Conservation (phyloP, 2,888 invertebrate genomes). For the Pristionchus entomophagus region DNA sequence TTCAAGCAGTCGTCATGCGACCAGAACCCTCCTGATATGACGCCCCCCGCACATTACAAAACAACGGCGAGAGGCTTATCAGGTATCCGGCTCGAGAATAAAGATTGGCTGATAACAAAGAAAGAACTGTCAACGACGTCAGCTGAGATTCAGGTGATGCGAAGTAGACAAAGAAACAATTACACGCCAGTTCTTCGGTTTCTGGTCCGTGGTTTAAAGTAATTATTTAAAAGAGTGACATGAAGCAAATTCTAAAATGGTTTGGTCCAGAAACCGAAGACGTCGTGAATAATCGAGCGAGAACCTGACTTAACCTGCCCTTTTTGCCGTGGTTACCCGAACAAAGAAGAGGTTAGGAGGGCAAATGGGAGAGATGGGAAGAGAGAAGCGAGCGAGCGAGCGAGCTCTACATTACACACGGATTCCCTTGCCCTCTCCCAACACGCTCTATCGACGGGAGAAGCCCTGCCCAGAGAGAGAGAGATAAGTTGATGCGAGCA, state of each 20-base stretch:
- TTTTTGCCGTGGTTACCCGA: background rate
- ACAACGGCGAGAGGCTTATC: slow-evolving; percentile 8
- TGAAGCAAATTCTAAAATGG: too few species aligned
- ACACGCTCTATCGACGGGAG: slow-evolving; percentile 26
- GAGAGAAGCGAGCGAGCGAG: background rate
- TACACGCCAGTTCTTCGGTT: too few species aligned
- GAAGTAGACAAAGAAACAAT: slow-evolving; percentile 1
- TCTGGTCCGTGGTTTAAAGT: background rate
- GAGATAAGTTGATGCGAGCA: slow-evolving; percentile 5
- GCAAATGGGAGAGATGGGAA: background rate
- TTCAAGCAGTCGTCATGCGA: slow-evolving; percentile 1
- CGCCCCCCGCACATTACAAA: slow-evolving; percentile 36
- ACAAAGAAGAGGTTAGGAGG: slow-evolving; percentile 9
- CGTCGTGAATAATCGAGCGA: too few species aligned
- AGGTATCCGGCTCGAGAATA: background rate
- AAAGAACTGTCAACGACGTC: background rate
- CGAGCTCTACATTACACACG: slow-evolving; percentile 36
- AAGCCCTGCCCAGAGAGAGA: slow-evolving; percentile 1
- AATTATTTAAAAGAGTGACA: too few species aligned
- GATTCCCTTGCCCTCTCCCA: slow-evolving; percentile 6
- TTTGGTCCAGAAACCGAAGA: too few species aligned
- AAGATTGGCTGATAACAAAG: background rate
- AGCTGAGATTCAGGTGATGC: background rate
- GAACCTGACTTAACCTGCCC: too few species aligned
- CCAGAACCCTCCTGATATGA: slow-evolving; percentile 13